Conservation (phyloP, 2,797 vertebrate genomes). For the Alauda arvensis region DNA sequence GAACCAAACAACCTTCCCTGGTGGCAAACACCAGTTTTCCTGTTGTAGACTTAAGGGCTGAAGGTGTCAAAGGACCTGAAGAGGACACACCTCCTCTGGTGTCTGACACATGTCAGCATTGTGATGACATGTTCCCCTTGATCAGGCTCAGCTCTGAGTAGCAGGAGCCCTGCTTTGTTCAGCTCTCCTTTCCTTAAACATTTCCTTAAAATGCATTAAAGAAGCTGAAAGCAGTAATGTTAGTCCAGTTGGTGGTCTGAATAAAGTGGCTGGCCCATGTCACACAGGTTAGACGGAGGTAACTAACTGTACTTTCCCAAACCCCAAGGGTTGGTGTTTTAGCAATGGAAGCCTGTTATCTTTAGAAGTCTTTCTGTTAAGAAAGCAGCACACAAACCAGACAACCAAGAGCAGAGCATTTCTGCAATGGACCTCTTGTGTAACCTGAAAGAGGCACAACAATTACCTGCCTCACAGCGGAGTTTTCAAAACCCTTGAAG, state of each 20-base stretch:
- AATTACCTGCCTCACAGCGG: background rate
- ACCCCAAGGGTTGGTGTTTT: background rate
- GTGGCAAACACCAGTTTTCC: background rate
- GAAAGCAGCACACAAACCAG: background rate
- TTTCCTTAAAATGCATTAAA: background rate
- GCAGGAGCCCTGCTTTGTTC: background rate
- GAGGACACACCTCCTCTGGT: background rate
- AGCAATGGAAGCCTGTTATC: background rate
- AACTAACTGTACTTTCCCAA: background rate
- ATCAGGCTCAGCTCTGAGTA: background rate
- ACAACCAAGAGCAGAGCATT: background rate
- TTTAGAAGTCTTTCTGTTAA: background rate
- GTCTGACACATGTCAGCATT: too few relatives aligned
- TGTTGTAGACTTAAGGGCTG: background rate
- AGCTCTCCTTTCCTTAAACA: background rate
- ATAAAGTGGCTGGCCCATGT: background rate
- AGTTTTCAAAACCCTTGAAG: conserved; percentile 12
- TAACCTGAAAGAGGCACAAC: background rate
- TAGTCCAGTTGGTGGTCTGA: background rate
- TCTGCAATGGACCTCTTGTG: background rate
- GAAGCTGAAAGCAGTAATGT: background rate
- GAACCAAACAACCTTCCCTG: background rate
- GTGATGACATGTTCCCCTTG: background rate
- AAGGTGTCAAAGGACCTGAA: background rate
- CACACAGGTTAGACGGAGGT: background rate